Conservation (phyloP, 2,113 vertebrate genomes). For the Ceuthmochares aereus region DNA sequence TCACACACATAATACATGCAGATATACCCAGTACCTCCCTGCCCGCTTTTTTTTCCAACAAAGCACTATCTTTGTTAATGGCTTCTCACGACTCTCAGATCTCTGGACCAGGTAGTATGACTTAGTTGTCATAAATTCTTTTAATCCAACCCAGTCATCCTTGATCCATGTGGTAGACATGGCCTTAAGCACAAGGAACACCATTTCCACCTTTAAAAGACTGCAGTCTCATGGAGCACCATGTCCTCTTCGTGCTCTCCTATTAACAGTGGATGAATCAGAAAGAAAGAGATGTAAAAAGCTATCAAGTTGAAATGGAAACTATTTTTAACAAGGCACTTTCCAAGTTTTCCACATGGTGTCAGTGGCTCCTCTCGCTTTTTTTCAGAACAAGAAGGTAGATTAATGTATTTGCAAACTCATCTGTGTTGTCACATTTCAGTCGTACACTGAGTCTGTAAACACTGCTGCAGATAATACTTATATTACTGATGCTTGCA, state of each 20-base stretch:
- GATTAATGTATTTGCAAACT: background rate
- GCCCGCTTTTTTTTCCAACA: background rate
- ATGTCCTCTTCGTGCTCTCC: background rate
- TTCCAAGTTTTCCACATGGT: conserved; percentile 65
- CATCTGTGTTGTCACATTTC: background rate
- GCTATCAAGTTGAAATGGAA: background rate
- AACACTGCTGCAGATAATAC: background rate
- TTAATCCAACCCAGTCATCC: background rate
- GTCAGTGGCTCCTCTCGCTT: conserved; percentile 55
- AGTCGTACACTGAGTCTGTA: background rate
- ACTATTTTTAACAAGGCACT: conserved; percentile 10
- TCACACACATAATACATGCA: background rate
- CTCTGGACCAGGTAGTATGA: fast-evolving
- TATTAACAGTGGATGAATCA: background rate
- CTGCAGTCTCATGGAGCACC: background rate
- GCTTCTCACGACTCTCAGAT: background rate
- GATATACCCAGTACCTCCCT: background rate
- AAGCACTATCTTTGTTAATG: background rate
- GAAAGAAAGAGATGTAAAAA: background rate
- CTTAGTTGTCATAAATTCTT: background rate
- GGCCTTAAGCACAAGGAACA: background rate
- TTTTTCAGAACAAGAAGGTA: conserved; percentile 22
- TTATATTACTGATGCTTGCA: background rate
- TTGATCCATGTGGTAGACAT: background rate
- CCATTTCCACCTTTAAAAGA: background rate